These are phyloP conservation scores for Aix galericulata DNA, from an alignment of 2,113 vertebrate species.

Conservation along the genomic window DNA sequence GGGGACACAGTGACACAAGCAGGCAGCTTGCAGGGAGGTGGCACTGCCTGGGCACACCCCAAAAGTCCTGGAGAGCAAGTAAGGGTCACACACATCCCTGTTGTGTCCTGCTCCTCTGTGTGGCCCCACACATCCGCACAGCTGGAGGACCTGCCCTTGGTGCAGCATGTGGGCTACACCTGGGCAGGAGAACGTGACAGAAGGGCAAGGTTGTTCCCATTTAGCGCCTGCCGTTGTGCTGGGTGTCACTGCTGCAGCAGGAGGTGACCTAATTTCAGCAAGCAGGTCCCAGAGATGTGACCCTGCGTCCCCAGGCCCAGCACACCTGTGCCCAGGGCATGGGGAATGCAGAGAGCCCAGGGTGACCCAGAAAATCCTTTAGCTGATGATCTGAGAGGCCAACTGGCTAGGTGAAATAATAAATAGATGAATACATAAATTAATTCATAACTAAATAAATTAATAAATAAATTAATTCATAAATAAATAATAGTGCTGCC, in stretches of 20 bases:
- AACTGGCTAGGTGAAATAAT: neutral
- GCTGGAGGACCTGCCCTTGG: neutral
- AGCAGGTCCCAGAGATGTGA: neutral
- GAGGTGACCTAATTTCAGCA: slow-evolving; percentile 52
- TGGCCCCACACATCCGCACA: rapidly evolving
- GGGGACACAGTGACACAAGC: neutral
- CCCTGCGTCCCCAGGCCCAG: neutral
- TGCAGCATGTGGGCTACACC: neutral
- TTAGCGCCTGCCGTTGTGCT: slow-evolving; percentile 18
- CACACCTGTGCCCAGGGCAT: neutral
- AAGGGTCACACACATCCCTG: neutral
- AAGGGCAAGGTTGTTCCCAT: neutral
- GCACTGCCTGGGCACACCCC: neutral
- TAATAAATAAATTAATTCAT: too few relatives aligned
- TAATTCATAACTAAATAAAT: too few relatives aligned
- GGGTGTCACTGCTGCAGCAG: neutral
- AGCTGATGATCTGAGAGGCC: neutral
- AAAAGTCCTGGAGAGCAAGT: neutral
- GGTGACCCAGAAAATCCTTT: slow-evolving; percentile 50
- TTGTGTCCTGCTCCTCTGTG: neutral
- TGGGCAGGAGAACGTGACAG: neutral
- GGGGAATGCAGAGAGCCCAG: rapidly evolving
- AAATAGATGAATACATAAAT: neutral
- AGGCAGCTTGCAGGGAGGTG: neutral
- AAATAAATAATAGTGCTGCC: neutral